Percentiles rank a stretch among this genome's conserved stretches.
Evolutionary conservation across 2,888 invertebrate species (phyloP).

Genomic region (Drosophila conformis): DNA sequence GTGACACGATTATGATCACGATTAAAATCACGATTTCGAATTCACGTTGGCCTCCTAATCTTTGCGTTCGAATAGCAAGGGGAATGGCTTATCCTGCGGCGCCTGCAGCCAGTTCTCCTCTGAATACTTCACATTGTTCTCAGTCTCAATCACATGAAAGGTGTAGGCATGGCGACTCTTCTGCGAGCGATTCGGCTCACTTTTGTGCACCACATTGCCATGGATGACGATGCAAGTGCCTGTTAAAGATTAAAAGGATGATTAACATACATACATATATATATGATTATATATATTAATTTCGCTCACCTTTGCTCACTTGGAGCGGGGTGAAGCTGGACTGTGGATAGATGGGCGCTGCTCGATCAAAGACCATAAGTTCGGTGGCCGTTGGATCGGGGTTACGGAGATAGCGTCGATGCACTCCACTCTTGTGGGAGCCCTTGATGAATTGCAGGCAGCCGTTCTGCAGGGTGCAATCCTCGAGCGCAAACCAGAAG

Average conservation of each 20-base stretch:
- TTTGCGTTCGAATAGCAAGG: constrained; percentile 86
- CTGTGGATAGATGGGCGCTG: constrained; percentile 89
- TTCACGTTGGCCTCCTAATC: constrained; percentile 35
- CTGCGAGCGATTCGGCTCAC: constrained; percentile 92
- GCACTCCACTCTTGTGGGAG: constrained; percentile 94
- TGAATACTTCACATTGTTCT: constrained; percentile 89
- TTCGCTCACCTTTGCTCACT: constrained; percentile 91
- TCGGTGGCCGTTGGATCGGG: constrained; percentile 88
- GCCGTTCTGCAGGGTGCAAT: constrained; percentile 96
- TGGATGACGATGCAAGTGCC: constrained; percentile 95
- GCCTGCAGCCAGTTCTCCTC: constrained; percentile 95
- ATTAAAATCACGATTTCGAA: neutral
- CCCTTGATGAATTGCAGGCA: constrained; percentile 97
- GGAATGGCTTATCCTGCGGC: constrained; percentile 89
- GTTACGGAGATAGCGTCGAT: constrained; percentile 89
- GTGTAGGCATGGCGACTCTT: constrained; percentile 97
- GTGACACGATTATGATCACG: constrained; percentile 17
- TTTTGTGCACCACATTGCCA: constrained; percentile 97
- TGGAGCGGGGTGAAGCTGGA: constrained; percentile 92
- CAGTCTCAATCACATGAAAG: constrained; percentile 95
- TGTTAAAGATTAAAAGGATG: constrained; percentile 76
- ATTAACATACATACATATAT: neutral
- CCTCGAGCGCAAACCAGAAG: constrained; percentile 98
- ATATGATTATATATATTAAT: neutral
- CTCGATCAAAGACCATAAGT: constrained; percentile 89